Base-by-base conservation (phyloP, 2,888 invertebrate genomes). In the Eumerus sabulonum region DNA sequence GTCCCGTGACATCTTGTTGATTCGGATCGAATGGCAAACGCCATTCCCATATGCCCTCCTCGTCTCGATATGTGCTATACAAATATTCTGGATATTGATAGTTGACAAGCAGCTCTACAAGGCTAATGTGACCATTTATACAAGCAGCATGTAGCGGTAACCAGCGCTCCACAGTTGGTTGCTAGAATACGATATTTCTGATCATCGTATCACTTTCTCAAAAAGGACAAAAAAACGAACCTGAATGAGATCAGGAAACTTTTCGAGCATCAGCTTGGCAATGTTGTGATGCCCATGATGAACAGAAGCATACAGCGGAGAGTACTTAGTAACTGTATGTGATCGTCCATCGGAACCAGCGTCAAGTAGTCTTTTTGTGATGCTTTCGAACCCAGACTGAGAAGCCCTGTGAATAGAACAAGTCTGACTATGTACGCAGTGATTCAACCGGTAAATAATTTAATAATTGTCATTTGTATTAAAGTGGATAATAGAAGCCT, bases 11-110 rank as follows among this genome's bases (percentile, higher is more conserved):
- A 89, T 97, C 97, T 82, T 94, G 92, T 48, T 94, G 93, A 89
- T 99, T 99, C 54, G 98, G 92, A 89, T 98, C 98, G 87, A 98
- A 97, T n/a, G 97, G 93, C 88, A 95, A 92, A 18, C 92, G 91
- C 90, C 96, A 98, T 87, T 96, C 95, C 92, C 93, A 95, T 64
- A 93, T 92, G 14, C 94, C 94, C 1, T 92, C 90, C 38, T 91
- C 90, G 86, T 96, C 95, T 66, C 93, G 93, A 89, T 91, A 93
- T 84, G 91, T 92, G 77, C 91, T 90, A 85, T 93, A 89, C 57
- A 94, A 87, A 83, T 92, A 89, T 35, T 92, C 91, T 0, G 98
- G 96, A 90, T 98, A 98, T 0, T 93, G 91, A 87, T 93, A 95
- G 84, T 93, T 92, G 11, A 98, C 92, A 11, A 99, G 90, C 62